Evolutionary conservation across 2,113 vertebrate species (phyloP).

Genomic region (Rhodinocichla rosea): DNA sequence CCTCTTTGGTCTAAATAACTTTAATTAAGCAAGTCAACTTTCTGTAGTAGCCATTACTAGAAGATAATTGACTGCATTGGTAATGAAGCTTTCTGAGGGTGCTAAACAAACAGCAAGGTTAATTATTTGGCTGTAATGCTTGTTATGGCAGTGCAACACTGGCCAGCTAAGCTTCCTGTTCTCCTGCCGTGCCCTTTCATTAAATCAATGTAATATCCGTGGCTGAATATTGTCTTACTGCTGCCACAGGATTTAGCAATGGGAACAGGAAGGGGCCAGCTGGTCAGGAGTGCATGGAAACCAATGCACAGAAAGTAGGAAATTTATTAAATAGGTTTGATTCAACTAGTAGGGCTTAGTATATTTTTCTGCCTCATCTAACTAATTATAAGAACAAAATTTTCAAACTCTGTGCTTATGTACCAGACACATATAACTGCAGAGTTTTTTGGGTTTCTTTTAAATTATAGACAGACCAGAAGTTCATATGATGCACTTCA

Average conservation of each 20-base stretch:
- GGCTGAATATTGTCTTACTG: not conserved
- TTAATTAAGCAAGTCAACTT: conserved; percentile 77
- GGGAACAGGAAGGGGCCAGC: conserved; percentile 42
- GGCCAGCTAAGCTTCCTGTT: conserved; percentile 63
- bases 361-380: not conserved
- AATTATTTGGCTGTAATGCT: conserved; percentile 75
- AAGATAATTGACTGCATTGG: conserved; percentile 75
- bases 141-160: conserved; percentile 47
- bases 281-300: not conserved
- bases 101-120: conserved; percentile 80
- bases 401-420: not conserved
- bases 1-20: conserved; percentile 71
- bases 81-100: conserved; percentile 75
- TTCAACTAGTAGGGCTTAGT: not conserved
- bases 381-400: not conserved
- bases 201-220: conserved; percentile 68
- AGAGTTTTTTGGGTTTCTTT: no score
- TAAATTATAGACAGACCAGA: no score
- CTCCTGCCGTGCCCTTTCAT: conserved; percentile 47
- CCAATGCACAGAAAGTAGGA: not conserved
- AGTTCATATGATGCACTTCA: no score
- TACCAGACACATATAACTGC: no score
- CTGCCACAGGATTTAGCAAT: not conserved
- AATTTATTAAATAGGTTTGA: not conserved
- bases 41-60: conserved; percentile 68